Conservation (phyloP, 2,888 invertebrate species). For the Lacanobia oleracea region DNA sequence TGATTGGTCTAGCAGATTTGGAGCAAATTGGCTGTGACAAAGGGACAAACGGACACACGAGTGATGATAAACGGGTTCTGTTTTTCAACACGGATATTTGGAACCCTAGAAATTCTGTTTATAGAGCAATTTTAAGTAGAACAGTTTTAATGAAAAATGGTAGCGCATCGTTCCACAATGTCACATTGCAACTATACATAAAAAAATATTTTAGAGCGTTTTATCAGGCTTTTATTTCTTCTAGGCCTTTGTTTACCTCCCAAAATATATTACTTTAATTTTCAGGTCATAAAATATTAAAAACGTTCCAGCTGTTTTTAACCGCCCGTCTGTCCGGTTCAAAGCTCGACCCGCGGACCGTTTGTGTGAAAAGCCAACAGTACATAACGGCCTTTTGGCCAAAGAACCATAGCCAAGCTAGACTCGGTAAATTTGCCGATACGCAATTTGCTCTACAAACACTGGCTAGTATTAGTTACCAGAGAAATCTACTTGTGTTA, state of each 20-base stretch:
- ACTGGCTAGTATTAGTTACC: conserved; percentile 62
- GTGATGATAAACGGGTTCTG: too few species aligned
- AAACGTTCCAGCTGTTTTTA: conserved; percentile 36
- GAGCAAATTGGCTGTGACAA: too few species aligned
- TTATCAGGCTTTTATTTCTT: not conserved
- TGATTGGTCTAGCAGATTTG: too few species aligned
- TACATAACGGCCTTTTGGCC: conserved; percentile 74
- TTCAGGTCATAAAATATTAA: not conserved
- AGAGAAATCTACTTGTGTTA: conserved; percentile 65
- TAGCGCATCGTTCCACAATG: not conserved
- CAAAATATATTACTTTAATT: not conserved
- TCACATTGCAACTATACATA: not conserved
- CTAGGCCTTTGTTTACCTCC: too few species aligned
- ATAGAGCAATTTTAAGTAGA: not conserved
- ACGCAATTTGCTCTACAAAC: conserved; percentile 81
- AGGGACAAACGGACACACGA: too few species aligned
- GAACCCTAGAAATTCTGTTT: too few species aligned
- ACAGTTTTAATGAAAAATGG: not conserved
- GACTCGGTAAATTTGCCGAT: conserved; percentile 83
- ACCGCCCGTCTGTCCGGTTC: conserved; percentile 68
- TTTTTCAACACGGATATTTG: too few species aligned
- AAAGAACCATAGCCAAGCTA: conserved; percentile 49
- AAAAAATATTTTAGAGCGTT: not conserved
- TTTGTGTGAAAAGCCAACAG: conserved; percentile 88
- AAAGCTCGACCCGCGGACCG: conserved; percentile 69